Evolutionary conservation across 2,888 invertebrate genomes (phyloP).

Genomic region (Lasius fuliginosus): DNA sequence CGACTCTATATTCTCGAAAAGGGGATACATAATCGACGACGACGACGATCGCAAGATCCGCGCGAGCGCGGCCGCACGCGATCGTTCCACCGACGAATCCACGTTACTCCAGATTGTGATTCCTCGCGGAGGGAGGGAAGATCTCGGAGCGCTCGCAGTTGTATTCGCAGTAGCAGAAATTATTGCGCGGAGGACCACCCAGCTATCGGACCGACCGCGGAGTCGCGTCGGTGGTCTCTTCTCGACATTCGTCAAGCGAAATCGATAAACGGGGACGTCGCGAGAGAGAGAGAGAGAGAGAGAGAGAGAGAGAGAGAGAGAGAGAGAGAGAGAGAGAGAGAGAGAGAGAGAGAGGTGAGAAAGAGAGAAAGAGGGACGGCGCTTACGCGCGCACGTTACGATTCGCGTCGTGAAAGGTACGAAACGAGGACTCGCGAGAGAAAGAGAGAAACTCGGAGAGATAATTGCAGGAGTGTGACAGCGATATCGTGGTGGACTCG

Average conservation of each 20-base stretch:
- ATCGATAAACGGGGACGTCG: slow-evolving; percentile 72
- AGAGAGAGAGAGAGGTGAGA: slow-evolving; percentile 5
- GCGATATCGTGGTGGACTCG: slow-evolving; percentile 34
- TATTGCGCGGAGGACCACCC: background rate
- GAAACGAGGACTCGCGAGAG: slow-evolving; percentile 36
- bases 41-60: background rate
- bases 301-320: background rate
- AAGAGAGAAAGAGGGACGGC: slow-evolving; percentile 43
- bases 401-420: slow-evolving; percentile 50
- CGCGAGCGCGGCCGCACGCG: background rate
- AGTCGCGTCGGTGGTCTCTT: slow-evolving; percentile 47
- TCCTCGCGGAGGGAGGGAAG: slow-evolving; percentile 8
- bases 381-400: slow-evolving; percentile 64
- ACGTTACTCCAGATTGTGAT: slow-evolving; percentile 19
- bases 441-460: background rate
- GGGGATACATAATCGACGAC: background rate
- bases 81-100: slow-evolving; percentile 9
- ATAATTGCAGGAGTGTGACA: slow-evolving; percentile 33
- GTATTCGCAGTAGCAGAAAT: background rate
- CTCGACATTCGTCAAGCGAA: slow-evolving; percentile 68
- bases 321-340: slow-evolving; percentile 46
- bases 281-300: slow-evolving; percentile 34
- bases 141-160: background rate
- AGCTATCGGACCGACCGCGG: slow-evolving; percentile 13
- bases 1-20: background rate